Evolutionary conservation across 1,140 invertebrate species (phyloP), one percentile per base, ranked within the genome.

Genomic region (Wiebesia pumilae): DNA sequence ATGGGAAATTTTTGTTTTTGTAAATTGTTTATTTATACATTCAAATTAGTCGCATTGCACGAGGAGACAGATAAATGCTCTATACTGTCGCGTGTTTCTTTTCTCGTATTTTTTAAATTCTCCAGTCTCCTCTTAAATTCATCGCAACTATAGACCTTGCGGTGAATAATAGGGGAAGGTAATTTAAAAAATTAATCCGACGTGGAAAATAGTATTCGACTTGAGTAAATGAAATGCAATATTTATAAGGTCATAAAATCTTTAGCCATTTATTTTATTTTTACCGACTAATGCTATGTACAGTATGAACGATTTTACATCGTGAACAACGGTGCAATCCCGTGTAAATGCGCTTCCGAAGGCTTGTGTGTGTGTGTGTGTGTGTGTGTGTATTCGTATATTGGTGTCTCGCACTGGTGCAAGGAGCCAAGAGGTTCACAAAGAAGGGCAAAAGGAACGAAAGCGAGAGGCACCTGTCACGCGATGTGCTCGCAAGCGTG

Each of bases 391-490:
- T n/a, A n/a, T n/a, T n/a, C n/a, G n/a, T n/a, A n/a, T n/a, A n/a
- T n/a, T n/a, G n/a, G n/a, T n/a, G n/a, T n/a, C n/a, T n/a, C n/a
- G n/a, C n/a, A 47, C 27, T 27, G 58, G 2, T 24, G 67, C 19
- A 30, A 71, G 21, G 69, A 71, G 19, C 0, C 69, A 3, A 3
- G 58, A 27, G 58, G 2, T 62, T 14, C 7, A 33, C 1, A 33
- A 62, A 38, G 58, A 71, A 40, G 51, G 54, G 54, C 21, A 6
- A 27, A 14, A 54, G 30, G 30, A 62, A 65, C 51, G 77, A 77
- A 78, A 62, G 67, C 38, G 54, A 30, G 58, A 78, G 83, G 73
- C 83, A 78, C 83, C 83, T 84, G 73, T 78, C 73, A 78, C 83
- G 82, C 82, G 33, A 83, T 10, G 71, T 35, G 16, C 35, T 40